A percentile compares a stretch with the other conserved stretches of the same genome.
These are phyloP conservation scores for Platalea minor DNA, from an alignment of 2,797 vertebrate genomes.

Conservation along the genomic window DNA sequence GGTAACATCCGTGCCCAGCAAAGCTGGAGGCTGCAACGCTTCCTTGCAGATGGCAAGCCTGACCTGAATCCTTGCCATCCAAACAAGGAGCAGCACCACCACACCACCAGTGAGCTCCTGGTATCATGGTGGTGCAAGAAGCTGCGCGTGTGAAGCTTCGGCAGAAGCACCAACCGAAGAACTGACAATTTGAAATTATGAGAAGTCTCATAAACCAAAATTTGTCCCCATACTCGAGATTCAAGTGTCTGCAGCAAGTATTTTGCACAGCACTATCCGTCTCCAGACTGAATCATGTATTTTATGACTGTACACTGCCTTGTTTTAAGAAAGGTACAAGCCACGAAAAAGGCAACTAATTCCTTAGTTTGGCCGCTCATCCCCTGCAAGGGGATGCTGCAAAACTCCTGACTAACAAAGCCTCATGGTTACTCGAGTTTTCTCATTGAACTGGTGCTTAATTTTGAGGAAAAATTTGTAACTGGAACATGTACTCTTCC, in stretches of 20 bases:
- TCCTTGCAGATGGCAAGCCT: not conserved
- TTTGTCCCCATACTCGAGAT: not conserved
- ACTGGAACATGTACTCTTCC: not conserved
- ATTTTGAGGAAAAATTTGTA: not conserved
- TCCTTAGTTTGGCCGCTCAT: not conserved
- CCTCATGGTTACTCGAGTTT: rapidly evolving
- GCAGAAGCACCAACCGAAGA: not conserved
- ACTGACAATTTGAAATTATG: not conserved
- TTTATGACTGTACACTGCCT: not conserved
- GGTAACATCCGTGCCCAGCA: not conserved
- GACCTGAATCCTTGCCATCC: not conserved
- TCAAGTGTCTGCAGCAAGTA: not conserved
- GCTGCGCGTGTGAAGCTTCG: rapidly evolving
- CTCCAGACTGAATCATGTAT: not conserved
- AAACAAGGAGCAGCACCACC: not conserved
- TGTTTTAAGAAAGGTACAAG: not conserved
- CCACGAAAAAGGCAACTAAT: not conserved
- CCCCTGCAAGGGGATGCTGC: not conserved
- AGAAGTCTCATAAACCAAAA: not conserved
- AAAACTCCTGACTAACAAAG: not conserved
- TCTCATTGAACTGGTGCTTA: not conserved
- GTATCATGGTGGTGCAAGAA: not conserved
- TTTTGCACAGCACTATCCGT: not conserved
- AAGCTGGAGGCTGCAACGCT: not conserved
- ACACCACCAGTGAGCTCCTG: not conserved